These are phyloP conservation scores for Psittacula cyanocephala DNA, from an alignment of 2,113 vertebrate species.

Conservation along the genomic window DNA sequence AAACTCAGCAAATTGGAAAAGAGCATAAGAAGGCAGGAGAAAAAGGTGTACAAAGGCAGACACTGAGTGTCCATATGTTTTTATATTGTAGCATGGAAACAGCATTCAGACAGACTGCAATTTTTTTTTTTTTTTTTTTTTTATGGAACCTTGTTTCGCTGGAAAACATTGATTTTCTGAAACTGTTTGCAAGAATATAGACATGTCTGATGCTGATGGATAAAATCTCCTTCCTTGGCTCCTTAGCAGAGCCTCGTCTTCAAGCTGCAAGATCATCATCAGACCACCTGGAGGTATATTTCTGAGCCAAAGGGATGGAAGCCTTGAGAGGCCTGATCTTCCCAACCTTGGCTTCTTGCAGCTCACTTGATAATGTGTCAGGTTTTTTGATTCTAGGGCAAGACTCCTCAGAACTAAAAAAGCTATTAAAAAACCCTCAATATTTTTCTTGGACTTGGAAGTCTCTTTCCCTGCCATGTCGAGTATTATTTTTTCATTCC, in stretches of 20 bases:
- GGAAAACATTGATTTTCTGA: background rate
- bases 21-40: background rate
- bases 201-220: background rate
- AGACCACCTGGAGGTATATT: background rate
- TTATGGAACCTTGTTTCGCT: background rate
- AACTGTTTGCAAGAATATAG: background rate
- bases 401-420: background rate
- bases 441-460: background rate
- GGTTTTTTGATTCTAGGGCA: background rate
- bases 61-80: background rate
- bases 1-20: background rate
- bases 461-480: background rate
- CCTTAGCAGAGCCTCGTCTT: background rate
- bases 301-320: background rate
- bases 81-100: background rate
- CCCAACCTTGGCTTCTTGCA: background rate
- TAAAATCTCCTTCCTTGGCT: background rate
- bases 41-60: background rate
- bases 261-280: background rate
- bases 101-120: background rate
- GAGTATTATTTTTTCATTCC: background rate
- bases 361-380: background rate
- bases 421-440: background rate
- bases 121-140: background rate
- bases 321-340: background rate